Evolutionary conservation across 2,797 vertebrate genomes (phyloP), one percentile per base, ranked within the genome.

Genomic region (Siniperca scherzeri): DNA sequence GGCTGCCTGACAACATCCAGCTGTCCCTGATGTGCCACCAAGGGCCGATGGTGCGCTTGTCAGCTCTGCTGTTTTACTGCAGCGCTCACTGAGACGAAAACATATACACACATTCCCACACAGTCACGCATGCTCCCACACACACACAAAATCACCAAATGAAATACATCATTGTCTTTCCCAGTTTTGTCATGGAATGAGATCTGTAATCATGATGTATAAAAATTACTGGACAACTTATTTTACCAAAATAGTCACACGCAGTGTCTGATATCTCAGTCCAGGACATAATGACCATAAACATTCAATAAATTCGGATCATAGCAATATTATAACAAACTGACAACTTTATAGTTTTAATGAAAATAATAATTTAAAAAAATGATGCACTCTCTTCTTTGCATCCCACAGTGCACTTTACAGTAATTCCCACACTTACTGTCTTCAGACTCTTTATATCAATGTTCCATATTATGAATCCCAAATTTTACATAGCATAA

Each of bases 1-100:
- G 81, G 87, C 84, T 80, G 85, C 89, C 87, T 94, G 94, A 95
- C 94, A 94, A 91, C 92, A 93, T 91, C 89, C 94, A 95, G 94
- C 92, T 95, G 94, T 94, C 92, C 88, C 91, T 77, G 87, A 92
- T 92, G 92, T 93, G 82, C 83, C 86, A 89, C 90, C 66, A 61
- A 85, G 77, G 85, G 81, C 83, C 70, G 50, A 79, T 33, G 89
- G 82, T 82, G 67, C 68, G 85, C 87, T 80, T 92, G 84, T 93
- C 91, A 88, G 84, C 73, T 79, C 77, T 65, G 82, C 86, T 80
- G 70, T 82, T 88, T 89, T 76, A 86, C 85, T 76, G 89, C 90
- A 66, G 85, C n/a, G 48, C 80, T 89, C 83, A 82, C 76, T 70
- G 48, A 80, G 72, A 89, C 48, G 50, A 87, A 88, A 86, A 92